A percentile compares a stretch with the other conserved stretches of the same genome.
These are phyloP conservation scores for Eubasilissa splendida DNA, from an alignment of 2,888 invertebrate species.

Conservation along the genomic window DNA sequence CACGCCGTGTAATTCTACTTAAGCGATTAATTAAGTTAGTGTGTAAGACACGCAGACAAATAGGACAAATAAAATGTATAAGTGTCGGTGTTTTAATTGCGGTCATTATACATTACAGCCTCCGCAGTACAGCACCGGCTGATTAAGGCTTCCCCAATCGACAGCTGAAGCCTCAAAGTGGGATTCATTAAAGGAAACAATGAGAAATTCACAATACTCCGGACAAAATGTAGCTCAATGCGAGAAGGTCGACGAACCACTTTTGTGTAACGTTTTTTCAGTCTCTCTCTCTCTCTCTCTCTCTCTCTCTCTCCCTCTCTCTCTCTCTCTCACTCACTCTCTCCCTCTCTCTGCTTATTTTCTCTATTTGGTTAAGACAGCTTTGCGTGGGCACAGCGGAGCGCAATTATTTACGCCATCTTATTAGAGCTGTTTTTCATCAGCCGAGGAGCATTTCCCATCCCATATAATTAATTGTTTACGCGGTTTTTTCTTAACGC, in stretches of 20 bases:
- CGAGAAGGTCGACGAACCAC: constrained; percentile 51
- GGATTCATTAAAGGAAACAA: constrained; percentile 48
- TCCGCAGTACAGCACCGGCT: constrained; percentile 13
- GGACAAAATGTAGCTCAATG: constrained; percentile 39
- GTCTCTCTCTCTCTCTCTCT: not conserved
- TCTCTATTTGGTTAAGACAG: constrained; percentile 56
- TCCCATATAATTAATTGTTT: constrained; percentile 50
- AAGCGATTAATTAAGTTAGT: too few relatives aligned
- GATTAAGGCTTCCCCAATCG: constrained; percentile 14
- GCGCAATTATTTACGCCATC: constrained; percentile 57
- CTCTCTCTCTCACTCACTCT: not conserved
- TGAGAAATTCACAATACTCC: constrained; percentile 31
- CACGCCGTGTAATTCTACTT: too few relatives aligned
- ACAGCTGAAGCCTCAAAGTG: constrained; percentile 4
- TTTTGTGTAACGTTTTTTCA: constrained; percentile 46
- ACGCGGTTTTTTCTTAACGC: constrained; percentile 26
- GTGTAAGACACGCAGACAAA: too few relatives aligned
- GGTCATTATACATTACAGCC: constrained; percentile 31
- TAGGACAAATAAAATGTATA: too few relatives aligned
- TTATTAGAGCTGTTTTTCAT: constrained; percentile 55
- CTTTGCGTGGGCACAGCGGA: constrained; percentile 53
- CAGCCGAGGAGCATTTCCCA: constrained; percentile 32
- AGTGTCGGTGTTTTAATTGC: constrained; percentile 32
- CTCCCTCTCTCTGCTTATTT: constrained; percentile 37
- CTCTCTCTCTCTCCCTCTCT: constrained; percentile 14